Evolutionary conservation across 2,797 vertebrate species (phyloP), one percentile per base, ranked within the genome.

Genomic region (Enteromius anoplus): DNA sequence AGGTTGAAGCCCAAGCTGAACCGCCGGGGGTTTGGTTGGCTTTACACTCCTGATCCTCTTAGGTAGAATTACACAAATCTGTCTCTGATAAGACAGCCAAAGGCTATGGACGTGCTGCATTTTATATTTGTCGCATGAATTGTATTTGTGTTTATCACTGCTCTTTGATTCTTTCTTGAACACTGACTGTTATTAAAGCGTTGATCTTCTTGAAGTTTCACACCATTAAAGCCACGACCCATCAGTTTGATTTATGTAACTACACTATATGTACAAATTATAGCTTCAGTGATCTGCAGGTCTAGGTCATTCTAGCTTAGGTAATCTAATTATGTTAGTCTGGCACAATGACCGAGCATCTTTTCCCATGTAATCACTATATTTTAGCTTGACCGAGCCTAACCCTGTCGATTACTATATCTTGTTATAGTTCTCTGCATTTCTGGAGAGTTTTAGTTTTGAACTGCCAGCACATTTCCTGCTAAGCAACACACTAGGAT

Each of bases 11-110:
- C 92, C 92, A 88, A 86, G 86, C 88, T 92, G 90, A 84, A 93
- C 93, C 89, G 91, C 83, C 82, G 87, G 80, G 87, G 88, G 87
- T 88, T 87, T 91, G 90, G 88, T 86, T 93, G 92, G 92, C 92
- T 94, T 94, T 93, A 90, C 86, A 84, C 85, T 91, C 32, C 78
- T 93, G 93, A 96, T 94, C 95, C 89, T 94, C 93, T 96, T 88
- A 88, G 83, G 23, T 66, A 88, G 93, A 85, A 94, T 95, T 95
- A 94, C 89, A 90, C 89, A 94, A 95, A 94, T 93, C 93, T 94
- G 92, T 93, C 92, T 91, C 75, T 91, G 90, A 93, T 94, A 90
- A 92, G 91, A 92, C 85, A 90, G 86, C 90, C 87, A 89, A 85
- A 90, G 89, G 71, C 89, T 88, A 85, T 87, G 85, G 89, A 58